Evolutionary conservation across 1,140 invertebrate genomes (phyloP), one percentile per base, ranked within the genome.

Genomic region (Stenopsyche tienmushanensis): DNA sequence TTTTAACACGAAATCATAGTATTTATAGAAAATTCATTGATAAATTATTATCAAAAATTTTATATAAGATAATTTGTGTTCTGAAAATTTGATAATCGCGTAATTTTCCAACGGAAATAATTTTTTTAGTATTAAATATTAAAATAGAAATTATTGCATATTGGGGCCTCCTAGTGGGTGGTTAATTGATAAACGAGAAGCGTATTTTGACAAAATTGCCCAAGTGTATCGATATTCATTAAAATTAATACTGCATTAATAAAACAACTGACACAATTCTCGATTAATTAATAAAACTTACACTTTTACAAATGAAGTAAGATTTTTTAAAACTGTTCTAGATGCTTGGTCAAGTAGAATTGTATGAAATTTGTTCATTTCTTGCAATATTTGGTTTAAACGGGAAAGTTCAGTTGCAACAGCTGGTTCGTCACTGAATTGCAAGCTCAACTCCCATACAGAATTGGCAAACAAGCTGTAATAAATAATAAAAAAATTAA

Each of bases 341-440:
- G 92, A 91, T 8, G 92, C 92, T 80, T 96, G 94, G 77, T 97
- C 94, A 70, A 96, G 78, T 21, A 97, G 80, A 67, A 91, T 96
- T 5, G 88, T 89, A 71, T 95, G 92, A 75, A 93, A 96, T 75
- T 96, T 96, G 73, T 91, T 90, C 86, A 94, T 92, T 81, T 95
- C 92, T 81, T 92, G 85, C 10, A 93, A 77, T 58, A 86, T 83
- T 73, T 90, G 87, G 58, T 90, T 90, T 64, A 92, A 80, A 74
- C 89, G 87, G 71, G 89, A 90, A 39, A 92, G 75, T 17, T 83
- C 84, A 3, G 84, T 83, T 76, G 87, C 83, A 57, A 90, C 84
- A 57, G 84, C 80, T 3, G 84, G 80, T 75, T 93, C 90, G 72
- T 90, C 85, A 41, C 83, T 83, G 72, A 93, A 94, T 75, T 90